Percentiles rank a stretch among this genome's conserved stretches.
Evolutionary conservation across 2,113 vertebrate genomes (phyloP).

Genomic region (Phrynocephalus versicolor): DNA sequence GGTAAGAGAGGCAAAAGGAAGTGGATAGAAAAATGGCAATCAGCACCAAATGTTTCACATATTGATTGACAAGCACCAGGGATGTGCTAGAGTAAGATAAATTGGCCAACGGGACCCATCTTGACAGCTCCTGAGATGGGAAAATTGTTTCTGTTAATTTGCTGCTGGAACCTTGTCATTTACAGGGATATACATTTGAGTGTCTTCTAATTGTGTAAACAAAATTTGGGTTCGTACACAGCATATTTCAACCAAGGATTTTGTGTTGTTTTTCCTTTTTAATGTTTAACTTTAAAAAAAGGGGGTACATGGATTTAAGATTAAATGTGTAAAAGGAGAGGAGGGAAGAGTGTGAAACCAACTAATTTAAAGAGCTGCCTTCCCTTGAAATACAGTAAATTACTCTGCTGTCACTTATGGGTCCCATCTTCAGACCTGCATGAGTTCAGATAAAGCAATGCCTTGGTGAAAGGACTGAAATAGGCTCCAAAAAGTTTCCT

Average conservation of each 20-base stretch:
- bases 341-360: slow-evolving; percentile 33
- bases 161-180: slow-evolving; percentile 83
- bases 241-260: slow-evolving; percentile 64
- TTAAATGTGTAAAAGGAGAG: neutral
- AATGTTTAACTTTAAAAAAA: slow-evolving; percentile 54
- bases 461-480: neutral
- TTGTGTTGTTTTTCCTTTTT: slow-evolving; percentile 43
- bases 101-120: slow-evolving; percentile 84
- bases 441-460: slow-evolving; percentile 25
- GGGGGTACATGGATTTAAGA: slow-evolving; percentile 49
- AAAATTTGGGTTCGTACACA: slow-evolving; percentile 76
- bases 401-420: slow-evolving; percentile 30
- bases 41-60: slow-evolving; percentile 84
- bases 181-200: slow-evolving; percentile 74
- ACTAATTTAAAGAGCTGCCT: slow-evolving; percentile 52
- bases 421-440: slow-evolving; percentile 15
- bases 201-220: slow-evolving; percentile 82
- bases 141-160: slow-evolving; percentile 88
- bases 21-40: slow-evolving; percentile 86
- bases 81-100: slow-evolving; percentile 86
- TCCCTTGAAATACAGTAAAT: slow-evolving; percentile 37
- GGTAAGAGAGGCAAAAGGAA: slow-evolving; percentile 81
- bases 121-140: slow-evolving; percentile 85
- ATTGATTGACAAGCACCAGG: slow-evolving; percentile 87
- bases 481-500: neutral